These are phyloP conservation scores for Scomber colias DNA, from an alignment of 2,113 vertebrate species.

Conservation along the genomic window DNA sequence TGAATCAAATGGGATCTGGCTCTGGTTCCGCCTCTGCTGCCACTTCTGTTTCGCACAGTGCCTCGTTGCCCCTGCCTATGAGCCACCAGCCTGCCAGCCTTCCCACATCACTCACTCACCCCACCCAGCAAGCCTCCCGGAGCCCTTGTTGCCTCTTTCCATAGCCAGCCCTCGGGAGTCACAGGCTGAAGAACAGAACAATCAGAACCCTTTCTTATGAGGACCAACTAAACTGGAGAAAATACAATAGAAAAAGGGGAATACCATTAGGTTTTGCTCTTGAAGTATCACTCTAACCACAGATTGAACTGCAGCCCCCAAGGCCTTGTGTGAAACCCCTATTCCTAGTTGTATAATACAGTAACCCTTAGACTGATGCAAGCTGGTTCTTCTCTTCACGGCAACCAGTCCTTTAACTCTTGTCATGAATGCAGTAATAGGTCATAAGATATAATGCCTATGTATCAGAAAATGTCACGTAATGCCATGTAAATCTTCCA, in stretches of 20 bases:
- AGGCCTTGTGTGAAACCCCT: constrained; percentile 59
- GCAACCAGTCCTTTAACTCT: constrained; percentile 20
- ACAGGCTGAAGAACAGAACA: constrained; percentile 74
- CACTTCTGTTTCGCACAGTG: constrained; percentile 89
- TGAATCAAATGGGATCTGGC: constrained; percentile 90
- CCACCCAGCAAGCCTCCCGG: constrained; percentile 85
- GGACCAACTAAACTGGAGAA: constrained; percentile 45
- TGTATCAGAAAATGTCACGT: constrained; percentile 21
- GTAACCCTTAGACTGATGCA: constrained; percentile 65
- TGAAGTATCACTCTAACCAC: constrained; percentile 61
- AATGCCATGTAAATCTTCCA: constrained; percentile 40
- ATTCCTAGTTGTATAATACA: constrained; percentile 67
- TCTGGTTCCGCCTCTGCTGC: constrained; percentile 72
- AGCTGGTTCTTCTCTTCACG: constrained; percentile 50
- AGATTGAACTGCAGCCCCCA: constrained; percentile 56
- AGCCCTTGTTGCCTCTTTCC: constrained; percentile 88
- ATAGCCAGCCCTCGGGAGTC: constrained; percentile 74
- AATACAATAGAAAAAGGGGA: constrained; percentile 17
- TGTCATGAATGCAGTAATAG: constrained; percentile 22
- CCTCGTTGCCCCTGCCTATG: constrained; percentile 90
- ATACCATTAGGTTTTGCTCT: constrained; percentile 50
- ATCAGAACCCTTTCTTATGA: constrained; percentile 93
- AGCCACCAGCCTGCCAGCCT: constrained; percentile 88
- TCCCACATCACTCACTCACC: constrained; percentile 89
- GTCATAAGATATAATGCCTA: constrained; percentile 25